Base-by-base conservation (phyloP, 2,797 vertebrate species). In the Smutsia gigantea region DNA sequence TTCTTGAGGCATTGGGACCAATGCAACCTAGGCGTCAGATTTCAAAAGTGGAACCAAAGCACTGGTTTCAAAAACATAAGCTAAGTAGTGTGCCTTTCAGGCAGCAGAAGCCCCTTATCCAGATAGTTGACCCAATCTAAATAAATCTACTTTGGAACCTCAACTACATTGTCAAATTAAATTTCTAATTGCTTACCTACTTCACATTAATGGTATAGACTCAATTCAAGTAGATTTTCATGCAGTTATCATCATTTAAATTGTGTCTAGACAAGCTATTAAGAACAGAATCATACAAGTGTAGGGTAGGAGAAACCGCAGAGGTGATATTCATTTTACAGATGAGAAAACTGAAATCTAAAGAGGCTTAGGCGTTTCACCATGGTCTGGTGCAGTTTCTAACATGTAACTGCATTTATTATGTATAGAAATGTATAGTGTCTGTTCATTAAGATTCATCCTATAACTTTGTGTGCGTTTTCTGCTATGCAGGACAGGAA, bases 121-220 rank as follows among this genome's bases (percentile, higher is more conserved):
- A 79, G 19, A 88, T 21, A 93, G 34, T 49, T 86, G 39, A 95
- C 19, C n/a, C 53, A 84, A 39, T 68, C 89, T 82, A 96, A 89
- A 88, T 78, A 86, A 88, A 79, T 79, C 31, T 69, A 82, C 66
- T 84, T 63, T 89, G 34, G 72, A 90, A 75, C n/a, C 63, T 91
- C 89, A 82, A 61, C 66, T 51, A 53, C 4, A 27, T 18, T 92
- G 66, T 95, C 84, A 93, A 86, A 63, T 72, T 89, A 79, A 93
- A 81, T 63, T 87, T 49, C 34, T 91, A 96, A 91, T 95, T 96
- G 59, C 83, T 94, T 95, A 89, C 57, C 34, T 91, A 66, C 53
- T 93, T 88, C 51, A 74, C 59, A 57, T 85, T 69, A 81, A 64
- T 63, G 59, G 83, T 75, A 79, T n/a, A 91, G 66, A 61, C 12